These are phyloP conservation scores for Diplazon laetatorius DNA, from an alignment of 2,888 invertebrate genomes.

Conservation along the genomic window DNA sequence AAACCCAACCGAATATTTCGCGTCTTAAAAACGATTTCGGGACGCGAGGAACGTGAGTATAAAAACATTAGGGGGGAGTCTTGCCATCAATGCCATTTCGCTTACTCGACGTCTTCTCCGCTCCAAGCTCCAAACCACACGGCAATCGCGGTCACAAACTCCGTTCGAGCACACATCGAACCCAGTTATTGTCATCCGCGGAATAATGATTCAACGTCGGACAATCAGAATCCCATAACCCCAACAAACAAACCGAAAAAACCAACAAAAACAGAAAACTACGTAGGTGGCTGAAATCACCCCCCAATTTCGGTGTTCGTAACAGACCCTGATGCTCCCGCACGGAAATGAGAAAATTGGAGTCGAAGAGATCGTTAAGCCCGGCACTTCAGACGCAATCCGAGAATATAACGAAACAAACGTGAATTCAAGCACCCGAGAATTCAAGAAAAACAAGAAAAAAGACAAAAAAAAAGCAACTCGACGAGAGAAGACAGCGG, in stretches of 20 bases:
- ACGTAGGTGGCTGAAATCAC: slow-evolving; percentile 47
- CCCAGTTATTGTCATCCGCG: slow-evolving; percentile 27
- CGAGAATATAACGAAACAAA: neutral
- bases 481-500: slow-evolving; percentile 35
- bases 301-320: slow-evolving; percentile 50
- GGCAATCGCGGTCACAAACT: neutral
- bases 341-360: slow-evolving; percentile 48
- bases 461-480: slow-evolving; percentile 35
- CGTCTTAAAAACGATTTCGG: slow-evolving; percentile 29
- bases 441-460: too few relatives aligned
- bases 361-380: slow-evolving; percentile 54
- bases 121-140: slow-evolving; percentile 13
- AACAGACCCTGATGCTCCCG: neutral
- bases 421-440: neutral
- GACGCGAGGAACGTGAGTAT: too few relatives aligned
- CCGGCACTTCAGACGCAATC: slow-evolving; percentile 11
- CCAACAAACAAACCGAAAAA: neutral
- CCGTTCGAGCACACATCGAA: slow-evolving; percentile 16
- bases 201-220: slow-evolving; percentile 14
- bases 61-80: slow-evolving; percentile 58
- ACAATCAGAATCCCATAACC: neutral
- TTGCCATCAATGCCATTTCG: slow-evolving; percentile 44
- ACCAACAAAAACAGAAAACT: neutral
- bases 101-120: slow-evolving; percentile 58
- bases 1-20: slow-evolving; percentile 5